Base-by-base conservation (phyloP, 2,113 vertebrate species). In the Erythrolamprus reginae region DNA sequence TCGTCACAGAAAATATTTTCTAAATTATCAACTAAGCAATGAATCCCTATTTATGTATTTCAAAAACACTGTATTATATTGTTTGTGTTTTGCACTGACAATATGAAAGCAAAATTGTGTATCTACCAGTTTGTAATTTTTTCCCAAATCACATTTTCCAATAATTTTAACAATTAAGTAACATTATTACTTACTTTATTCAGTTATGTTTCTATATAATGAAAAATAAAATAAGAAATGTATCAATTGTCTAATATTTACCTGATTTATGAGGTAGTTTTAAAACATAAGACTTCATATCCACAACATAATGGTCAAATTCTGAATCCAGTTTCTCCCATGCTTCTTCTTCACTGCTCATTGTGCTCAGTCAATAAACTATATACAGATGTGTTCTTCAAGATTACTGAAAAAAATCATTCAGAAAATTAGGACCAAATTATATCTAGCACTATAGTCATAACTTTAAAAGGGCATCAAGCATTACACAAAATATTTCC, bases 251-350 rank as follows among this genome's bases (percentile, higher is more conserved):
- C 56, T 5, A 90, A 82, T 82, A 8, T 33, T 97, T 96, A 99
- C 99, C 99, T 97, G 97, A 96, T 83, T 96, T 97, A 48, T 95
- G 96, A 42, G 96, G 92, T 26, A 98, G 96, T 91, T 98, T 98
- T 15, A 99, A 97, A 47, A 99, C 98, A 85, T 97, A 97, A 1
- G 98, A 98, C 93, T 99, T 99, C 98, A 99, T 98, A 92, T 99
- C 98, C 88, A 98, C 97, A 21, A 99, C 94, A 84, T 94, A 97
- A 90, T 97, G 97, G 93, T 99, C 98, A 95, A 99, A 98, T 87
- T 99, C 98, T 0, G 96, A 95, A 90, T 99, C 98, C 92, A 99
- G 91, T 61, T 95, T 97, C 28, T 98, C 98, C 97, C 97, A 97
- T 0, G 95, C 94, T 88, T 98, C 97, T 38, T 98, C 98, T 24